Conservation (phyloP, 2,888 invertebrate species). For the Melanophora roralis region DNA sequence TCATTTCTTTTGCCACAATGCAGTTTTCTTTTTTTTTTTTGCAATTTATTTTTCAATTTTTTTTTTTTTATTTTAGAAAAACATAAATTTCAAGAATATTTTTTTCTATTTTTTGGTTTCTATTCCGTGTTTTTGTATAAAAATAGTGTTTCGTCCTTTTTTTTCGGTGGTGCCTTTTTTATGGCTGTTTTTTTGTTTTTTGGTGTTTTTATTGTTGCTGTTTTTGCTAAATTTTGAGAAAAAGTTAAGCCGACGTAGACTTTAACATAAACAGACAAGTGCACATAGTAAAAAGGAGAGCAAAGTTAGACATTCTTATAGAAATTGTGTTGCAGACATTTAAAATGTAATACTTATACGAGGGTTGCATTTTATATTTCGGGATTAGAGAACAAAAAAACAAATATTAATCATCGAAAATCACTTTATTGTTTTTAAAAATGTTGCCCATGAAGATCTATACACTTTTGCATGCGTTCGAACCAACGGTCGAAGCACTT, state of each 20-base stretch:
- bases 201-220: neutral
- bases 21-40: neutral
- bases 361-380: no score
- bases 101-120: slow-evolving; percentile 2
- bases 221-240: slow-evolving; percentile 3
- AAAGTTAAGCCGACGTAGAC: slow-evolving; percentile 34
- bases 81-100: slow-evolving; percentile 17
- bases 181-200: neutral
- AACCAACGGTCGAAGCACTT: no score
- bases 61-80: neutral
- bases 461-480: no score
- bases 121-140: neutral
- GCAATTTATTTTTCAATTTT: no score
- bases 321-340: neutral
- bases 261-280: slow-evolving; percentile 28
- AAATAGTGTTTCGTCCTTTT: neutral
- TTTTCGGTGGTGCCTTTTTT: slow-evolving; percentile 12
- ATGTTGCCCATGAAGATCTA: no score
- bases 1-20: neutral
- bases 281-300: neutral
- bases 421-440: no score
- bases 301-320: neutral
- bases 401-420: no score
- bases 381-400: no score
- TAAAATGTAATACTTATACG: no score